Base-by-base conservation (phyloP, 2,888 invertebrate genomes). In the Cerastis leucographa region DNA sequence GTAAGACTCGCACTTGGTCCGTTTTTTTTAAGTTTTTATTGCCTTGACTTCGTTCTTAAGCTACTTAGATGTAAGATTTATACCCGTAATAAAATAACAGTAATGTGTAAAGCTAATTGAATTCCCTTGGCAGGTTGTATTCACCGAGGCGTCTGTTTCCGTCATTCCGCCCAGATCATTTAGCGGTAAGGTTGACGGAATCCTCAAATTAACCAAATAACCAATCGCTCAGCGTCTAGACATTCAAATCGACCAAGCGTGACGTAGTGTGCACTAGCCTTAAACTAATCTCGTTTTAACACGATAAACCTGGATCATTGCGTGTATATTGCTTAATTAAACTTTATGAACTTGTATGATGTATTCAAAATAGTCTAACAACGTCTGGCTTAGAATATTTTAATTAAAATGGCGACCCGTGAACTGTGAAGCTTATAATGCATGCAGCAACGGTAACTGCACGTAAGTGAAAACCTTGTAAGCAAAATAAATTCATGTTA, bases 321-420 rank as follows among this genome's bases (percentile, higher is more conserved):
- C 81, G 65, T 82, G 82, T 80, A 78, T 54, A 88, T 76, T 70
- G 83, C 81, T 82, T 86, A 80, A 87, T 89, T 85, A 88, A 85
- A 87, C 73, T 83, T 73, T 72, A 75, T 83, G 75, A 82, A 81
- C 78, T 74, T 71, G 51, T 77, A 59, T 68, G 73, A 76, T 73
- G 51, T 77, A 71, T 82, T 70, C 61, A 77, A 79, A 79, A 81
- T 85, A 80, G 67, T 66, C 40, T 72, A 83, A 83, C 64, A 79
- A 66, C 51, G 61, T 62, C 56, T 76, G 65, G 49, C 61, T 66
- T 66, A 78, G 62, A 77, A 80, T 66, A 78, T 80, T 77, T 79
- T 75, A 82, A 83, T 83, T 85, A 83, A 76, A 80, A 71, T 44
- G 25, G 54, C 49, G 66, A 66, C 64, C 56, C 62, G 59, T 84